A percentile compares a stretch with the other conserved stretches of the same genome.
Evolutionary conservation across 2,797 vertebrate genomes (phyloP).

Genomic region (Scolopax bukidnonensis): DNA sequence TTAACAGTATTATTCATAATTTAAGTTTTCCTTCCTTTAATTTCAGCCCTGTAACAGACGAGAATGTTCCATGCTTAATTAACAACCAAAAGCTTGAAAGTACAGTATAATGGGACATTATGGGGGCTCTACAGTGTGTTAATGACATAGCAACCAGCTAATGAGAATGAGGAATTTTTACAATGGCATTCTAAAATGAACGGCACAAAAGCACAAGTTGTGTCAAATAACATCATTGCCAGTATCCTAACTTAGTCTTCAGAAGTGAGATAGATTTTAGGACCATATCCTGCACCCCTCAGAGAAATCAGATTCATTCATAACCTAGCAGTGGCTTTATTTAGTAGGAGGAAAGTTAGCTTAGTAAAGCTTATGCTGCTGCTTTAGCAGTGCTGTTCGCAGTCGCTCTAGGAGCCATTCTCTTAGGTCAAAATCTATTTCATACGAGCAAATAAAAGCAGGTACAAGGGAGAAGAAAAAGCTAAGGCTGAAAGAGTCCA

Average conservation of each 20-base stretch:
- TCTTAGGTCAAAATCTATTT: background rate
- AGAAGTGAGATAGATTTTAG: background rate
- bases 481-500: background rate
- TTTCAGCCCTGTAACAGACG: conserved; percentile 54
- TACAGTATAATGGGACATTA: conserved; percentile 52
- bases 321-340: background rate
- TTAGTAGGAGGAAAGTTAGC: background rate
- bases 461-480: background rate
- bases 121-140: conserved; percentile 37
- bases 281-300: background rate
- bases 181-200: conserved; percentile 36
- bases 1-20: conserved; percentile 62
- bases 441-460: background rate
- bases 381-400: background rate
- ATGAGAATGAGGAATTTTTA: conserved; percentile 39
- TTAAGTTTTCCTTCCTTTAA: conserved; percentile 70
- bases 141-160: conserved; percentile 55
- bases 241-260: background rate
- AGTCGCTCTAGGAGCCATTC: background rate
- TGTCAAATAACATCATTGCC: background rate
- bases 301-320: background rate
- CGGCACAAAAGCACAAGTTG: background rate
- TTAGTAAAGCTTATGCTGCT: background rate
- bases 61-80: conserved; percentile 66
- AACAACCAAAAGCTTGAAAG: conserved; percentile 63